Conservation (phyloP, 2,888 invertebrate species). For the Marasmarcha lunaedactyla region DNA sequence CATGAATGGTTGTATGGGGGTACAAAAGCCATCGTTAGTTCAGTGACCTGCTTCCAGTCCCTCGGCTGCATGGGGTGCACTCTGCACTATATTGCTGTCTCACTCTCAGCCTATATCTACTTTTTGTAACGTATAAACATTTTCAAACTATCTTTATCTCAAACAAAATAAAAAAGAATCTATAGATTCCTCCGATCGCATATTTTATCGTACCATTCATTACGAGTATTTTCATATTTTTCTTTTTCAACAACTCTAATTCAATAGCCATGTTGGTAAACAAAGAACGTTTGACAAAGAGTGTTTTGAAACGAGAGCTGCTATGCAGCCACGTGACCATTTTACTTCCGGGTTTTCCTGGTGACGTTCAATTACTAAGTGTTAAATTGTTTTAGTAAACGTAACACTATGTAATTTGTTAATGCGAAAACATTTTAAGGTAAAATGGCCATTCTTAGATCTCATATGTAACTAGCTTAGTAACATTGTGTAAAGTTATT, state of each 20-base stretch:
- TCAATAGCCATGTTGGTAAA: conserved; percentile 41
- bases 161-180: conserved; percentile 1
- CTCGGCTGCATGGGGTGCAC: conserved; percentile 55
- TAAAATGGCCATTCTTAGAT: too few species aligned
- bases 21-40: conserved; percentile 37
- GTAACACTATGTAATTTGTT: too few species aligned
- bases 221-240: too few species aligned
- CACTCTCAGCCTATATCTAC: neutral
- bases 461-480: too few species aligned
- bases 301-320: conserved; percentile 38
- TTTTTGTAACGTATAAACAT: neutral
- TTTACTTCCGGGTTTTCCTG: conserved; percentile 10
- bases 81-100: conserved; percentile 22
- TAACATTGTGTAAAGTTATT: too few species aligned
- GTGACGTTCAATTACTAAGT: too few species aligned
- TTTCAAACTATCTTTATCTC: neutral
- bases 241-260: conserved; percentile 13
- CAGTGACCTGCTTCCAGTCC: conserved; percentile 58
- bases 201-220: too few species aligned
- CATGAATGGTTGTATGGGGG: conserved; percentile 25
- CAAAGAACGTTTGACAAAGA: conserved; percentile 36
- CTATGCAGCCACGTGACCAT: conserved; percentile 31
- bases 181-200: too few species aligned
- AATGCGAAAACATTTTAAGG: too few species aligned
- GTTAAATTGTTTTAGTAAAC: too few species aligned